Evolutionary conservation across 2,888 invertebrate species (phyloP), one percentile per base, ranked within the genome.

Genomic region (Mayetiola destructor): DNA sequence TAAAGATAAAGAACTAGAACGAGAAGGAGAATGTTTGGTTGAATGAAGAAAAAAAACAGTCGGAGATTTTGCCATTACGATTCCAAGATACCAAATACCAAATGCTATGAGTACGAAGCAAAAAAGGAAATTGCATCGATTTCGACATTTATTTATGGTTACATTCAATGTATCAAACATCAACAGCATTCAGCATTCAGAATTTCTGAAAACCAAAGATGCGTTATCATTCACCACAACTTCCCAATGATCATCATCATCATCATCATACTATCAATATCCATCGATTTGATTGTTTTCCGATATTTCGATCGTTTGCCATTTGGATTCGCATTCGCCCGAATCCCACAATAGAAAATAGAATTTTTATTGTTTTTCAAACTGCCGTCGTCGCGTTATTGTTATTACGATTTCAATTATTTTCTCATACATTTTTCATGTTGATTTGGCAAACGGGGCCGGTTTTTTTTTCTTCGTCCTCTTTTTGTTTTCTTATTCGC

Each of bases 361-460:
- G n/a, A n/a, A n/a, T n/a, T n/a, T n/a, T n/a, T n/a, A n/a, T n/a
- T n/a, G n/a, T n/a, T n/a, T n/a, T n/a, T n/a, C n/a, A n/a, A n/a
- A n/a, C n/a, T n/a, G n/a, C n/a, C n/a, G n/a, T n/a, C n/a, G n/a
- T n/a, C n/a, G n/a, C n/a, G n/a, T 48, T 48, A 48, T 48, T 48
- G 48, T 48, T 48, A 48, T 48, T 48, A 48, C 48, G 48, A 48
- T 48, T 48, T 48, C 48, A 48, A 48, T 48, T 48, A 48, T 48
- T 48, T 48, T 48, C 48, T 27, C 48, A 48, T 48, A 48, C 48
- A 48, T 48, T 27, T 48, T 48, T 48, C 48, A 48, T 48, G n/a
- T 48, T 16, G 8, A 48, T 27, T 48, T 48, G 48, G 48, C 48
- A 48, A 9, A 27, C 27, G 48, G 8, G n/a, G n/a, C 27, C 27